phyloP scores from a whole-genome alignment of 2,113 vertebrate genomes.

The Pygoscelis adeliae region DNA sequence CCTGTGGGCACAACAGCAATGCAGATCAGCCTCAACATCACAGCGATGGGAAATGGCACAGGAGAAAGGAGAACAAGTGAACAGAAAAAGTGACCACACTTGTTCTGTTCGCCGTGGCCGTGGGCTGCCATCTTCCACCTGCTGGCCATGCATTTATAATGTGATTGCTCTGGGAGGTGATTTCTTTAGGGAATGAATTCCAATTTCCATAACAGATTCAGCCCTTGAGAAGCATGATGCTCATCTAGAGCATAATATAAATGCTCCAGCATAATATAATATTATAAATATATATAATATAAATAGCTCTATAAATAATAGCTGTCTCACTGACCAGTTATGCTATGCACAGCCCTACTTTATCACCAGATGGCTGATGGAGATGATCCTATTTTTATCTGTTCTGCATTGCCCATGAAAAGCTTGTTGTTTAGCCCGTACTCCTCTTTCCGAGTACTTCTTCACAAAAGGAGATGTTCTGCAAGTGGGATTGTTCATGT shows the following conservation, averaged over 20 bases:
- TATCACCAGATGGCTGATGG: neutral
- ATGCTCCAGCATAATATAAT: too few relatives aligned
- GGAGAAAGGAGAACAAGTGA: neutral
- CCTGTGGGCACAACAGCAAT: rapidly evolving
- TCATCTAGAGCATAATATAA: neutral
- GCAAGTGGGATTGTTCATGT: neutral
- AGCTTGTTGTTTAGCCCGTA: neutral
- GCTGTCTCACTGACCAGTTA: neutral
- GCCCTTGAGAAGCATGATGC: neutral
- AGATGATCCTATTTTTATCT: neutral
- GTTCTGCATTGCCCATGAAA: neutral
- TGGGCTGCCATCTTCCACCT: neutral
- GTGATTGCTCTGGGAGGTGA: neutral
- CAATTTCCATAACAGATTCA: neutral
- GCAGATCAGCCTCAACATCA: neutral
- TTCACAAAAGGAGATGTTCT: neutral
- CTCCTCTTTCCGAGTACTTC: neutral
- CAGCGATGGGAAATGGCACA: rapidly evolving
- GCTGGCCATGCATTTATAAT: neutral
- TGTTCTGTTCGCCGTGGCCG: neutral
- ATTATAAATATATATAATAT: too few relatives aligned
- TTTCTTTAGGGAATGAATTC: neutral
- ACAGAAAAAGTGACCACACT: neutral
- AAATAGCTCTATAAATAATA: neutral
- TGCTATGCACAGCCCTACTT: neutral